phyloP scores from a whole-genome alignment of 2,888 invertebrate genomes.

The Elmis aenea region DNA sequence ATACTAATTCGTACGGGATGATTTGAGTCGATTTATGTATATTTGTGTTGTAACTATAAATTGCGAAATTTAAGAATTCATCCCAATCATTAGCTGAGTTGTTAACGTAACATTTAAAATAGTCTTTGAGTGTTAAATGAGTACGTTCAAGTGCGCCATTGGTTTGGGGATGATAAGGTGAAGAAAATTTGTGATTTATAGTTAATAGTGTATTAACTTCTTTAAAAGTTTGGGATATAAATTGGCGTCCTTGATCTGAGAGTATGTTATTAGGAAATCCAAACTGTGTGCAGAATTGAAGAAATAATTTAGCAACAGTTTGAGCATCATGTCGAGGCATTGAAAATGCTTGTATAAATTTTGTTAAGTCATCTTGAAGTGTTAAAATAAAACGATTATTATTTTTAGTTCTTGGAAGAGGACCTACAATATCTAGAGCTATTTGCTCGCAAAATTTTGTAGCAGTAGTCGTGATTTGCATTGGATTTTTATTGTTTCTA shows the following conservation, averaged over 20 bases:
- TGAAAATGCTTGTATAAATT: too few species aligned
- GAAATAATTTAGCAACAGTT: slow-evolving; percentile 26
- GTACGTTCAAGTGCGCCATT: slow-evolving; percentile 30
- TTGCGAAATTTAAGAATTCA: too few species aligned
- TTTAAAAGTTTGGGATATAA: slow-evolving; percentile 29
- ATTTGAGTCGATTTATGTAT: too few species aligned
- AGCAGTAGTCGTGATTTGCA: too few species aligned
- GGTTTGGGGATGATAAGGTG: slow-evolving; percentile 28
- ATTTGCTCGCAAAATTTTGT: too few species aligned
- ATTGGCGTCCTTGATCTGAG: slow-evolving; percentile 34
- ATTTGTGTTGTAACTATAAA: too few species aligned
- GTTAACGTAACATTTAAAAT: slow-evolving; percentile 27
- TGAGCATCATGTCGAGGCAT: slow-evolving; percentile 23
- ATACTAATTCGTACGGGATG: too few species aligned
- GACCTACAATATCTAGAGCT: too few species aligned
- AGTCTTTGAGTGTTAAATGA: slow-evolving; percentile 27
- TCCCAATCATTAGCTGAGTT: slow-evolving; percentile 28
- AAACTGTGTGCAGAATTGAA: slow-evolving; percentile 29
- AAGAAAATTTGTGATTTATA: slow-evolving; percentile 27
- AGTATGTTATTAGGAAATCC: slow-evolving; percentile 32
- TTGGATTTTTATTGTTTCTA: too few species aligned
- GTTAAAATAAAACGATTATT: too few species aligned
- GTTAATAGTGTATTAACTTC: slow-evolving; percentile 24
- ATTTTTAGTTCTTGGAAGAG: too few species aligned
- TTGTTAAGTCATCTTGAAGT: too few species aligned